These are phyloP conservation scores for Polia nebulosa DNA, from an alignment of 2,888 invertebrate genomes.

Conservation along the genomic window DNA sequence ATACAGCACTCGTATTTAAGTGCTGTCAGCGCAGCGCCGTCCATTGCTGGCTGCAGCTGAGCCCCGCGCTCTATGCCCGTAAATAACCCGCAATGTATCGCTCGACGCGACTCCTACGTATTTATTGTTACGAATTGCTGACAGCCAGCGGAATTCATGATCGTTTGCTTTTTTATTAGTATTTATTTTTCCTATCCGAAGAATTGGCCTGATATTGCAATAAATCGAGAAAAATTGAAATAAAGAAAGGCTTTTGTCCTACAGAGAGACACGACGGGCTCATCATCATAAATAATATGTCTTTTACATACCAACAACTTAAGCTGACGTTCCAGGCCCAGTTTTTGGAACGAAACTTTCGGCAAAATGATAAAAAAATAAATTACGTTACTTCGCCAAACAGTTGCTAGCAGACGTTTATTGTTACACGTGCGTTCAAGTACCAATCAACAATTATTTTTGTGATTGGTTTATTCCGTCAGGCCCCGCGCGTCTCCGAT, in stretches of 20 bases:
- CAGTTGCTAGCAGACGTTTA: too few species aligned
- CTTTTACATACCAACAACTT: too few species aligned
- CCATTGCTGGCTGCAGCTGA: conserved; percentile 69
- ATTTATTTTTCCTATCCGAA: conserved; percentile 1
- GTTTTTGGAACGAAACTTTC: too few species aligned
- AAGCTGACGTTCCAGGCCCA: too few species aligned
- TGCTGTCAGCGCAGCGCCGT: conserved; percentile 58
- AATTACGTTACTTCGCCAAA: too few species aligned
- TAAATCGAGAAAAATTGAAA: background rate
- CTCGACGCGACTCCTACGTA: conserved; percentile 32
- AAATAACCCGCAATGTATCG: conserved; percentile 68
- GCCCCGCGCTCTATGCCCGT: conserved; percentile 48
- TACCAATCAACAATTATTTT: too few species aligned
- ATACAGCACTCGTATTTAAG: conserved; percentile 62
- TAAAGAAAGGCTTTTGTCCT: background rate
- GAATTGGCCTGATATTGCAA: background rate
- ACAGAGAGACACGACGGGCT: background rate
- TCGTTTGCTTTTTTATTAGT: conserved; percentile 34
- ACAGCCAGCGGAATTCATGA: conserved; percentile 48
- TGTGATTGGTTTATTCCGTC: too few species aligned
- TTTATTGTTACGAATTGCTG: conserved; percentile 61
- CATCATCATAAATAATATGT: too few species aligned
- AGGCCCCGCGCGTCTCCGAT: too few species aligned
- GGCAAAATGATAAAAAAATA: too few species aligned
- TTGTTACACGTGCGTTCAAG: too few species aligned